phyloP scores from a whole-genome alignment of 2,888 invertebrate species.

The Acronicta aceris region DNA sequence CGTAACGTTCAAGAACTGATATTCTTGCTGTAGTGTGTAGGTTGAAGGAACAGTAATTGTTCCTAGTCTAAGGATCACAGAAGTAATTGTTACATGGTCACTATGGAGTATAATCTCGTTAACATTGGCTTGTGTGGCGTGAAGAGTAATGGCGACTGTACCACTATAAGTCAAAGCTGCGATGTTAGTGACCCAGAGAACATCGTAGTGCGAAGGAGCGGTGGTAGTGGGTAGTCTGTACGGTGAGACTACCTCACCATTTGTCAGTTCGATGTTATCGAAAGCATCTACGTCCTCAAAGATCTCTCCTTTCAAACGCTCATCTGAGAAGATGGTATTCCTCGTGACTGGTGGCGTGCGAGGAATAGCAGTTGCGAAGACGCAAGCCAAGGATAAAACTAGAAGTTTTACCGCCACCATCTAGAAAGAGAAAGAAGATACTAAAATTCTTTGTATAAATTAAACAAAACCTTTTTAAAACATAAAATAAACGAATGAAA shows the following conservation, averaged over 20 bases:
- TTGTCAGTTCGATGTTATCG: conserved; percentile 22
- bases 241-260: conserved; percentile 50
- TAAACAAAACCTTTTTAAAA: background rate
- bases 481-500: no score
- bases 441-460: background rate
- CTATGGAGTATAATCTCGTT: conserved; percentile 76
- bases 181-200: conserved; percentile 83
- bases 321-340: conserved; percentile 81
- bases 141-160: conserved; percentile 71
- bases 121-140: conserved; percentile 68
- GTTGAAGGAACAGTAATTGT: conserved; percentile 40
- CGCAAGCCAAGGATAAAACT: conserved; percentile 64
- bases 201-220: conserved; percentile 84
- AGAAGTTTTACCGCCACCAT: conserved; percentile 75
- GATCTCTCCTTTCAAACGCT: conserved; percentile 73
- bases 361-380: conserved; percentile 65
- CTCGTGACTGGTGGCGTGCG: conserved; percentile 56
- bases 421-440: conserved; percentile 57
- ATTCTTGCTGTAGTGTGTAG: conserved; percentile 50
- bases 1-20: conserved; percentile 70
- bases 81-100: conserved; percentile 68
- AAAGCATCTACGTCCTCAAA: conserved; percentile 72
- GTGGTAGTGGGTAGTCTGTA: conserved; percentile 87
- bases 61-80: conserved; percentile 76
- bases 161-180: conserved; percentile 71